phyloP scores from a whole-genome alignment of 2,797 vertebrate species.

The Silurus lanzhouensis region DNA sequence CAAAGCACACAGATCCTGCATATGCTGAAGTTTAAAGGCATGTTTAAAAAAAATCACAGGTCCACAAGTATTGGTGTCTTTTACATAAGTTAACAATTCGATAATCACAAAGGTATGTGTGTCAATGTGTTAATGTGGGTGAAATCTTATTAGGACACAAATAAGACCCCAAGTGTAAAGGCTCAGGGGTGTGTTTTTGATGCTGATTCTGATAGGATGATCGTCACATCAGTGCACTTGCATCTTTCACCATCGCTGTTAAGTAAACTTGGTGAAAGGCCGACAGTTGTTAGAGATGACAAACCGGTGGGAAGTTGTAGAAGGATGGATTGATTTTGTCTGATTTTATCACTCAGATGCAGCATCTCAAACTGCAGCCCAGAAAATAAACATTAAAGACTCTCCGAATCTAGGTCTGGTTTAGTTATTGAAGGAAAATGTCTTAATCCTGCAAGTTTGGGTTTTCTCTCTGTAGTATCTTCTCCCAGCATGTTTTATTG shows the following conservation, averaged over 20 bases:
- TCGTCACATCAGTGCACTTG: background rate
- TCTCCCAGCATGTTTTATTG: background rate
- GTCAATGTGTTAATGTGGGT: background rate
- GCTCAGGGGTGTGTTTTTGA: background rate
- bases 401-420: background rate
- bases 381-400: background rate
- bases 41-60: background rate
- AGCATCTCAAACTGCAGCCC: background rate
- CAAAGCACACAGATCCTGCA: background rate
- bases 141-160: constrained; percentile 10
- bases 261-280: background rate
- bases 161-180: background rate
- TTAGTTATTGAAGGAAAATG: background rate
- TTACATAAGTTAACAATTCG: background rate
- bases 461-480: background rate
- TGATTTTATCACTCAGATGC: background rate
- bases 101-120: no score
- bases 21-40: background rate
- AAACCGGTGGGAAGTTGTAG: background rate
- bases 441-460: background rate
- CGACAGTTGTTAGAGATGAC: background rate
- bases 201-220: background rate
- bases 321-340: background rate
- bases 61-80: background rate
- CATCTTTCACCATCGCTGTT: background rate